These are phyloP conservation scores for Hyposoter didymator DNA, from an alignment of 2,888 invertebrate genomes.

Conservation along the genomic window DNA sequence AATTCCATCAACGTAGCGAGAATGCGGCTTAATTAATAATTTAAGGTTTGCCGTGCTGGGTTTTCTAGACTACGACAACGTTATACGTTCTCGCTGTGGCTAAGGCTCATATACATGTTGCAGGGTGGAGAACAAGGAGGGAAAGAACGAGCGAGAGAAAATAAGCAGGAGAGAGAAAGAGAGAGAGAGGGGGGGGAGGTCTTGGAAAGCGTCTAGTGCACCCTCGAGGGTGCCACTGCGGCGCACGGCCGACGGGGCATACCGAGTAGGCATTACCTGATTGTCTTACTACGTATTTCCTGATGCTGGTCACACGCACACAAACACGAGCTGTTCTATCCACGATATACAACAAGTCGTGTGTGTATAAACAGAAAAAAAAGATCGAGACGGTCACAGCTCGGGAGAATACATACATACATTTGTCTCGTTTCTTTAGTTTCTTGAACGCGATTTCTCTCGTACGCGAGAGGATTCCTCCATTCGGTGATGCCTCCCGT, in stretches of 20 bases:
- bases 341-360: constrained; percentile 31
- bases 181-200: constrained; percentile 15
- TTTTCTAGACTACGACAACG: neutral
- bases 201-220: constrained; percentile 76
- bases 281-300: constrained; percentile 76
- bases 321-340: constrained; percentile 50
- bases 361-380: constrained; percentile 25
- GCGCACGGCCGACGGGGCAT: constrained; percentile 77
- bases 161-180: neutral
- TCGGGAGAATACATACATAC: constrained; percentile 52
- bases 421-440: constrained; percentile 40
- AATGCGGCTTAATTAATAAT: constrained; percentile 65
- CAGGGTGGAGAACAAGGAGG: neutral
- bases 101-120: constrained; percentile 6
- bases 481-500: constrained; percentile 54
- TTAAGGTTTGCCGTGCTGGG: constrained; percentile 40
- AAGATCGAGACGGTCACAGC: constrained; percentile 52
- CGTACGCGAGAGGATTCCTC: constrained; percentile 48
- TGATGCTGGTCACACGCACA: constrained; percentile 52
- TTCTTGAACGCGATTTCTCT: constrained; percentile 44
- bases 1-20: constrained; percentile 49
- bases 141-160: neutral
- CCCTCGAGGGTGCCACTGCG: constrained; percentile 78
- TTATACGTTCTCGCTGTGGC: neutral
- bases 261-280: constrained; percentile 84